Evolutionary conservation across 2,797 vertebrate species (phyloP).

Genomic region (Cheirogaleus major): DNA sequence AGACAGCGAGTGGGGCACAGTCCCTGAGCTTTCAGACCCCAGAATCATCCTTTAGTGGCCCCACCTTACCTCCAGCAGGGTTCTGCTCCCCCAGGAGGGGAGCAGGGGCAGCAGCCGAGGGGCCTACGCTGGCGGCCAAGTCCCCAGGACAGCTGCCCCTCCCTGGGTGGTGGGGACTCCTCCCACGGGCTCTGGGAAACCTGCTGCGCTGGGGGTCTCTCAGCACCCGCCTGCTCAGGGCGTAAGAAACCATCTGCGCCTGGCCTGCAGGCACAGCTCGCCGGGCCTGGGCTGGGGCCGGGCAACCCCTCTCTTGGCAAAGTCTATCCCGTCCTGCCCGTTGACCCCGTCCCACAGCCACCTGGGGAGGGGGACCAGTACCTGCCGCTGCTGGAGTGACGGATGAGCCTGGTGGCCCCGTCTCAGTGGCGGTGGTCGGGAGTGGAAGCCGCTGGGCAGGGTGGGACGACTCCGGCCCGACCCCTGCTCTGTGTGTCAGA

Average conservation of each 20-base stretch:
- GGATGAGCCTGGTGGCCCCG: no score
- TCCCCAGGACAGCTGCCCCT: neutral
- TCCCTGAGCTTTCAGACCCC: neutral
- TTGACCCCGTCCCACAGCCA: no score
- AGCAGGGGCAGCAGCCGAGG: neutral
- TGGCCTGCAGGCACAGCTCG: fast-evolving
- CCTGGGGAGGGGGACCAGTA: fast-evolving
- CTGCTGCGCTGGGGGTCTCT: neutral
- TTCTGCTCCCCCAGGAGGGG: neutral
- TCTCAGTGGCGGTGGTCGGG: no score
- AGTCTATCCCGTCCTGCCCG: neutral
- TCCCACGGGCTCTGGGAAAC: neutral
- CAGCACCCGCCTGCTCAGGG: neutral
- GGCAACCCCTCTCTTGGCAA: neutral
- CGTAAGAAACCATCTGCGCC: neutral
- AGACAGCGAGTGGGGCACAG: neutral
- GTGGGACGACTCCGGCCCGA: fast-evolving
- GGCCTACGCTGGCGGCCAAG: neutral
- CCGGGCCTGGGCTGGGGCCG: neutral
- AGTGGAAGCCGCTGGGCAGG: neutral
- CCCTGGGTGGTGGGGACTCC: neutral
- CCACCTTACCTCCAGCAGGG: neutral
- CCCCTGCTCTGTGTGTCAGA: fast-evolving
- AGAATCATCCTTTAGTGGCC: neutral
- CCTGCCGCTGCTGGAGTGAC: no score